Evolutionary conservation across 2,113 vertebrate genomes (phyloP), one percentile per base, ranked within the genome.

Genomic region (Myotis davidii): DNA sequence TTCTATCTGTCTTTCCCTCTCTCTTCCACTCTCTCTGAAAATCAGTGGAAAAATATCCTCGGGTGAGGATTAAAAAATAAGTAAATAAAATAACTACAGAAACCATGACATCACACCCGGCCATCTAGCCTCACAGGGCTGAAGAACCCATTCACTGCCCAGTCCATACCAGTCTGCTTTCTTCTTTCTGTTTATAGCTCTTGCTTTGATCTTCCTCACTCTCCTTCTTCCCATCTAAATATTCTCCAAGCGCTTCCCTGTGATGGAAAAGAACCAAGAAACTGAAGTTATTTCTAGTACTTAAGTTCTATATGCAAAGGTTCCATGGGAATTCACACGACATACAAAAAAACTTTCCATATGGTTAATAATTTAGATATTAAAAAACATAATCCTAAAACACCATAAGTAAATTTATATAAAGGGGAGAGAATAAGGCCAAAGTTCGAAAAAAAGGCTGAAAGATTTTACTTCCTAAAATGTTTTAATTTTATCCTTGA

Each of bases 151-250:
- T 25, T 2, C 5, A 82, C 74, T 14, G 37, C 9, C 14, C 25
- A 2, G 61, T 23, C 25, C 97, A 27, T 74, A 99, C 99, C 98
- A 98, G 96, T 86, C 98, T 94, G 95, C 98, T 98, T 42, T 98
- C 97, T 89, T 99, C 98, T 29, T 97, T 95, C 97, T 98, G 97
- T 72, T 94, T 97, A 77, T 98, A 97, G 87, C 97, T 98, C 95
- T 72, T 97, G 32, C 98, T 97, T 65, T 96, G 89, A 13, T 98
- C 97, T 59, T 98, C 98, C 32, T 96, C 94, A 34, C 89, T 82
- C 77, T 98, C 95, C 52, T 94, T 96, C 6, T 98, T 96, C 9
- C 74, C 54, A 11, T 97, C 95, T 5, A 78, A 64, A 77, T 97
- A 94, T 77, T 98, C 97, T 70, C 98, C 98, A 5, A 98, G 96